A percentile compares a stretch with the other conserved stretches of the same genome.
These are phyloP conservation scores for Phymastichus coffea DNA, from an alignment of 1,140 invertebrate genomes.

Conservation along the genomic window DNA sequence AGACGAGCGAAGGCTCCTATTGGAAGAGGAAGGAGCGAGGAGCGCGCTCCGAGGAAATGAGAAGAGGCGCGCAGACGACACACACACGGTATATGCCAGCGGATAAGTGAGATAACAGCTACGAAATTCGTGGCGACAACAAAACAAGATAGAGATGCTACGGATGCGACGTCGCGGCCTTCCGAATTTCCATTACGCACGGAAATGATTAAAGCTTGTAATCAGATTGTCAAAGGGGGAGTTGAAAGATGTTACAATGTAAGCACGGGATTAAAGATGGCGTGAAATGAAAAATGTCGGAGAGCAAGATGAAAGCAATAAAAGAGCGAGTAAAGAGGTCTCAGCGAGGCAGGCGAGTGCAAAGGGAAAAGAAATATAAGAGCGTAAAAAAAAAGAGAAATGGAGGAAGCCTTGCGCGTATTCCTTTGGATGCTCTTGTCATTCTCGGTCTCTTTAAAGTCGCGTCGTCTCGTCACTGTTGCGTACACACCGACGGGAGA, in stretches of 20 bases:
- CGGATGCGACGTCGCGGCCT: too few species aligned
- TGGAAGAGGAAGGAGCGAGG: slow-evolving; percentile 10
- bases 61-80: background rate
- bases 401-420: slow-evolving; percentile 20
- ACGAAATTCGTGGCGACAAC: slow-evolving; percentile 3
- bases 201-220: too few species aligned
- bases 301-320: slow-evolving; percentile 5
- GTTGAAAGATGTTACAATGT: too few species aligned
- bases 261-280: background rate
- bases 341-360: slow-evolving; percentile 15
- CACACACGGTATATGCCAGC: background rate
- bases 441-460: slow-evolving; percentile 15
- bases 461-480: too few species aligned
- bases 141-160: background rate
- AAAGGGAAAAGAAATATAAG: slow-evolving; percentile 6
- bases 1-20: slow-evolving; percentile 4
- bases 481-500: background rate
- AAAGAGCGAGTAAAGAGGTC: slow-evolving; percentile 5
- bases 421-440: slow-evolving; percentile 17
- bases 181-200: too few species aligned
- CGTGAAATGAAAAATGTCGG: background rate
- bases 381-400: slow-evolving; percentile 20
- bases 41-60: too few species aligned
- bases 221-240: too few species aligned
- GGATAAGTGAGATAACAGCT: background rate